Base-by-base conservation (phyloP, 1,140 invertebrate species). In the Xylocopa sonorina region DNA sequence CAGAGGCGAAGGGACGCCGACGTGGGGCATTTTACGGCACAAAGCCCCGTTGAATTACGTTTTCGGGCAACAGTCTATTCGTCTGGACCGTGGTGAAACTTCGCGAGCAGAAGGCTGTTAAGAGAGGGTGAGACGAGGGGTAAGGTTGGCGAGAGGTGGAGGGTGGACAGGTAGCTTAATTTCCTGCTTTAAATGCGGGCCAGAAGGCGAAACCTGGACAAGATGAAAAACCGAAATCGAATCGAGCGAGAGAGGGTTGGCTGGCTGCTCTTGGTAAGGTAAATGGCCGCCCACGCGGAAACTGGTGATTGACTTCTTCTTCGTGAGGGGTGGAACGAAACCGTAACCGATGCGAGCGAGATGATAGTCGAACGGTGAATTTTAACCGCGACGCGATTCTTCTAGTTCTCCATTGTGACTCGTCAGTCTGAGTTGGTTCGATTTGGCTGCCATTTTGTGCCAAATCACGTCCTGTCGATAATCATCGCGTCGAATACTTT, bases 221-320 rank as follows among this genome's bases (percentile, higher is more conserved):
- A 69, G 73, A 85, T 78, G 82, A 85, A 84, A 67, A 85, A 81
- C 68, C 79, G 66, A 80, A 83, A 84, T 84, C 81, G 83, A 84
- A 84, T 78, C 43, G 2, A 16, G 16, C 6, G 38, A n/a, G n/a
- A n/a, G n/a, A n/a, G n/a, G n/a, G n/a, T n/a, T n/a, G n/a, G n/a
- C n/a, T n/a, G n/a, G n/a, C n/a, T n/a, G n/a, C n/a, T n/a, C n/a
- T 14, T 48, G 67, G 16, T 34, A 46, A 14, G 29, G 9, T 62
- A 71, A 71, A 78, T 50, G 46, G 55, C 46, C 41, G 43, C n/a
- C 21, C 27, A 46, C 14, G 27, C 43, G 63, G 24, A 18, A 34
- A 38, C 32, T 57, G 38, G 73, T 38, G 58, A 68, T 46, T 41
- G 68, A 46, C 43, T 72, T 46, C 55, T 60, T 48, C 32, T n/a